Conservation (phyloP, 2,113 vertebrate species). For the Tauraco erythrolophus region DNA sequence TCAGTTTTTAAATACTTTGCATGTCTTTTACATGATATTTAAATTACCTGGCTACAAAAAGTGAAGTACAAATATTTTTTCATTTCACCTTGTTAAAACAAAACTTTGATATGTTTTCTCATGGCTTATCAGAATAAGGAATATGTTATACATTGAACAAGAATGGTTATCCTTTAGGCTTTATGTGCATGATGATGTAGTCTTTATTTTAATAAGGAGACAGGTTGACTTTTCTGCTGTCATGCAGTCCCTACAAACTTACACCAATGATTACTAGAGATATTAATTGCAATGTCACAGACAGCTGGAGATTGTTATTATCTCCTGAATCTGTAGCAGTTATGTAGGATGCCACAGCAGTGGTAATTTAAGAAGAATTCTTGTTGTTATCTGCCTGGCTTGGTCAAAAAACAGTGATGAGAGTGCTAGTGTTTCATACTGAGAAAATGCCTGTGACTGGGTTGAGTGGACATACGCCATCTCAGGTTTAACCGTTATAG, state of each 20-base stretch:
- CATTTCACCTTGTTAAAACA: not conserved
- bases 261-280: not conserved
- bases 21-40: not conserved
- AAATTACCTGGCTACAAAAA: not conserved
- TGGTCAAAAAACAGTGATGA: not conserved
- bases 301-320: not conserved
- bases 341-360: not conserved
- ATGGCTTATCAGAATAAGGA: not conserved
- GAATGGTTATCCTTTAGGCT: not conserved
- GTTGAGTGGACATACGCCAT: not conserved
- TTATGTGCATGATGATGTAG: not conserved
- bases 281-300: slow-evolving; percentile 7
- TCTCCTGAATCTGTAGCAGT: not conserved
- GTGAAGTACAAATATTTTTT: not conserved
- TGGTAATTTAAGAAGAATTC: slow-evolving; percentile 12
- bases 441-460: not conserved
- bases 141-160: not conserved
- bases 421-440: not conserved
- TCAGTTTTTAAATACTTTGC: not conserved
- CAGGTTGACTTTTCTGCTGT: not conserved
- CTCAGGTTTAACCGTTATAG: not conserved
- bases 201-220: not conserved
- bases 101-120: not conserved
- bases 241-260: not conserved
- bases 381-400: not conserved